Percentiles rank a stretch among this genome's conserved stretches.
Evolutionary conservation across 2,113 vertebrate genomes (phyloP).

Genomic region (Gnathonemus echidnorhynchus): DNA sequence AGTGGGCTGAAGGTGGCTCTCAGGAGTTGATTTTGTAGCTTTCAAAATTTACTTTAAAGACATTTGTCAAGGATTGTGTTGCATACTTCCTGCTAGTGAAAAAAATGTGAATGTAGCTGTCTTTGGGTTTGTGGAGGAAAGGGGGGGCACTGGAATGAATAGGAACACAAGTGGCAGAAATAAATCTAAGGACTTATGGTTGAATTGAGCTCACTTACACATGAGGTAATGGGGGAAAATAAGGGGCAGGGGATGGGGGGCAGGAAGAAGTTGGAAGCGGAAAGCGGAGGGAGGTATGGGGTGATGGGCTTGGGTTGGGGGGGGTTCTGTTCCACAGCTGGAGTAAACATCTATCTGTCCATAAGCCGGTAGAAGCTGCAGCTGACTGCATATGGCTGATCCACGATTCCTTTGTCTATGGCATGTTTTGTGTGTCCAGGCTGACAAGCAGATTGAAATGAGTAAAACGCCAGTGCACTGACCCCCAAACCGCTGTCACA

Average conservation of each 20-base stretch:
- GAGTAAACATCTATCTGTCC: conserved; percentile 24
- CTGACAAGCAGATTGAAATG: not conserved
- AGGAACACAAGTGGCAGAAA: conserved; percentile 23
- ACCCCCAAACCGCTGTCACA: not conserved
- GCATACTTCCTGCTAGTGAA: conserved; percentile 13
- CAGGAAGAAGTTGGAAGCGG: not conserved
- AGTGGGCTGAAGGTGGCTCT: not conserved
- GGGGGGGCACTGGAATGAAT: conserved; percentile 19
- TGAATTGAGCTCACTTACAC: conserved; percentile 19
- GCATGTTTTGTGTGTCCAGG: not conserved
- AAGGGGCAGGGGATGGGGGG: not conserved
- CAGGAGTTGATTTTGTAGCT: not conserved
- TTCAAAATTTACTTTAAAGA: not conserved
- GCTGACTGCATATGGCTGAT: not conserved
- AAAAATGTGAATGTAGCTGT: conserved; percentile 9
- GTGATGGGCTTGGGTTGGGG: not conserved
- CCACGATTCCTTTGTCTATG: not conserved
- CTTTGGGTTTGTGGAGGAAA: not conserved
- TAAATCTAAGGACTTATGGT: conserved; percentile 21
- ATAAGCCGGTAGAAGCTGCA: conserved; percentile 10
- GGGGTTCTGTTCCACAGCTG: conserved; percentile 23
- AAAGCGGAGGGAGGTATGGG: not conserved
- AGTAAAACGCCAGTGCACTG: not conserved
- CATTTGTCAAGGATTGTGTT: not conserved
- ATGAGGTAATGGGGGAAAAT: conserved; percentile 26